Percentiles rank a stretch among this genome's conserved stretches.
Evolutionary conservation across 2,888 invertebrate genomes (phyloP).

Genomic region (Strigamia maritima): DNA sequence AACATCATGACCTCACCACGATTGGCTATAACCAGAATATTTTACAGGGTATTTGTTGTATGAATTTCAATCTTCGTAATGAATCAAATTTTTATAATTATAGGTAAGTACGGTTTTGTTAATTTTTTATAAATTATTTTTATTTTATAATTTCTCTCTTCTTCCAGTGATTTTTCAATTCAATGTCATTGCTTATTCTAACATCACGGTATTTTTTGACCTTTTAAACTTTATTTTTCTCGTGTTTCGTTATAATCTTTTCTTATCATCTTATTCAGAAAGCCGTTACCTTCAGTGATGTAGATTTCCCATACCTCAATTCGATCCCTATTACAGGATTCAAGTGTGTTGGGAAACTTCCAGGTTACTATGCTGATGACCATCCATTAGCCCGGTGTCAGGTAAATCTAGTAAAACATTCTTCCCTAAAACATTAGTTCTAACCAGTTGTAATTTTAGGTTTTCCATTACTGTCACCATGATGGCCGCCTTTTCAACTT

Average conservation of each 20-base stretch:
- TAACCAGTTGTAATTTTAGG: conserved; percentile 27
- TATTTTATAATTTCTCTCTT: neutral
- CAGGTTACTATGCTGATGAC: conserved; percentile 40
- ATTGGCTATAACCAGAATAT: neutral
- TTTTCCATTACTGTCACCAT: conserved; percentile 42
- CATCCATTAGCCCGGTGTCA: conserved; percentile 39
- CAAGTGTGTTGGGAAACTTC: conserved; percentile 35
- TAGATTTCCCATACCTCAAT: conserved; percentile 37
- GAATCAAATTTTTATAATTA: neutral
- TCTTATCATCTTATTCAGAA: neutral
- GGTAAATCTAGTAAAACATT: conserved; percentile 8
- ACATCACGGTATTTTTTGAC: conserved; percentile 8
- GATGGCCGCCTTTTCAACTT: conserved; percentile 41
- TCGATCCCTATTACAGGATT: conserved; percentile 37
- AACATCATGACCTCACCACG: conserved; percentile 22
- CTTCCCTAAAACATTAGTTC: neutral
- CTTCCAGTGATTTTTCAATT: neutral
- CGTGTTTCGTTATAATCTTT: neutral
- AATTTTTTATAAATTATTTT: neutral
- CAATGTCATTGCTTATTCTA: neutral
- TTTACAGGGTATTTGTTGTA: neutral
- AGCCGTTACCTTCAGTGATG: neutral
- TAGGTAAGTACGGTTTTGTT: neutral
- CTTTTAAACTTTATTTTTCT: neutral
- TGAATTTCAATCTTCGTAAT: neutral